Evolutionary conservation across 2,113 vertebrate genomes (phyloP).

Genomic region (Agelaius phoeniceus): DNA sequence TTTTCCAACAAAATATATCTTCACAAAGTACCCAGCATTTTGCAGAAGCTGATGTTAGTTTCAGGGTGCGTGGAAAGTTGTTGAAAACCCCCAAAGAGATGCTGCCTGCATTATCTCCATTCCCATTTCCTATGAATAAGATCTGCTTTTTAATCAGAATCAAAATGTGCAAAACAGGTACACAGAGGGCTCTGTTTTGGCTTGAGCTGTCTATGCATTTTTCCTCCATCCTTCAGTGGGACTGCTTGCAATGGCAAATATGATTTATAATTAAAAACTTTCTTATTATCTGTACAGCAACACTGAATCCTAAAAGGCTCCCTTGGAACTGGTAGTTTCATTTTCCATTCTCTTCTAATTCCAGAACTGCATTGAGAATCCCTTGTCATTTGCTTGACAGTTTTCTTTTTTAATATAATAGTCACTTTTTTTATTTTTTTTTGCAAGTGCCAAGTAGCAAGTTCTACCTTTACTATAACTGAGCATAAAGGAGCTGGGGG

Average conservation of each 20-base stretch:
- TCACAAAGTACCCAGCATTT: background rate
- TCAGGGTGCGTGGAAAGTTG: background rate
- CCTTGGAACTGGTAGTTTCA: background rate
- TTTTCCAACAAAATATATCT: background rate
- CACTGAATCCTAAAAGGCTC: background rate
- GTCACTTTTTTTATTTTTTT: background rate
- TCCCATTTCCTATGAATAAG: background rate
- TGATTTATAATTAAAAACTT: constrained; percentile 38
- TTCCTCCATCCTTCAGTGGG: background rate
- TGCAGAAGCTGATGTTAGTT: background rate
- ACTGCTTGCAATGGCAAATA: background rate
- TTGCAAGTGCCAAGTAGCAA: background rate
- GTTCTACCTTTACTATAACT: background rate
- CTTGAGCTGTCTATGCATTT: background rate
- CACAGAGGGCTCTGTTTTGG: background rate
- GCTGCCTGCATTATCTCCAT: background rate
- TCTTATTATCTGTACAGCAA: background rate
- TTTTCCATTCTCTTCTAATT: background rate
- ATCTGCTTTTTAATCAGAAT: background rate
- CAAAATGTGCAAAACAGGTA: background rate
- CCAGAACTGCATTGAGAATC: background rate
- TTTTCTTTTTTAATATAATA: background rate
- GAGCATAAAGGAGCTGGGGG: background rate
- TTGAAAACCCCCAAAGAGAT: background rate
- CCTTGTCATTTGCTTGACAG: background rate